phyloP scores from a whole-genome alignment of 2,888 invertebrate genomes.

The Agonum fuliginosum region DNA sequence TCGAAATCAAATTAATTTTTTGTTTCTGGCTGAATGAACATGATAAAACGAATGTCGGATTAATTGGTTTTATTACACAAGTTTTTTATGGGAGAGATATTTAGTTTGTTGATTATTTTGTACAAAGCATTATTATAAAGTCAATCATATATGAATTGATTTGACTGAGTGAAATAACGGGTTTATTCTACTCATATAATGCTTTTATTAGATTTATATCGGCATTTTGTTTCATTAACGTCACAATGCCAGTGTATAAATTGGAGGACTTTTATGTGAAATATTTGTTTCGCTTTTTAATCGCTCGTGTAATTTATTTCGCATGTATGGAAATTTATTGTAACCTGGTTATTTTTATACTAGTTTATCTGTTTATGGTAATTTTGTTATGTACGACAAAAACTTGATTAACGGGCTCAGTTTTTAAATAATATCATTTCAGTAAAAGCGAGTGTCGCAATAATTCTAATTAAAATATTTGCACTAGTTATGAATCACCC shows the following conservation, averaged over 20 bases:
- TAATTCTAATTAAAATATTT: not conserved
- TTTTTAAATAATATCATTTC: conserved; percentile 22
- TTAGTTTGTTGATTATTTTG: conserved; percentile 39
- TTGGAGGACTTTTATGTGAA: conserved; percentile 42
- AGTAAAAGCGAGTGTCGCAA: too few species aligned
- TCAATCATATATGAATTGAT: conserved; percentile 48
- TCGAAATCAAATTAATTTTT: conserved; percentile 48
- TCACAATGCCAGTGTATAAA: conserved; percentile 18
- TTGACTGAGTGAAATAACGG: not conserved
- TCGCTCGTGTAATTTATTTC: conserved; percentile 37
- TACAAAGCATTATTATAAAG: conserved; percentile 22
- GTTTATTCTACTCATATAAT: conserved; percentile 12
- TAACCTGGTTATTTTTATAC: conserved; percentile 35
- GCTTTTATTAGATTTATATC: conserved; percentile 33
- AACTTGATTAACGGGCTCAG: conserved; percentile 11
- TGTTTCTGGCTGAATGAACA: conserved; percentile 34
- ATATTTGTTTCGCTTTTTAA: conserved; percentile 36
- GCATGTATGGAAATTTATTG: conserved; percentile 33
- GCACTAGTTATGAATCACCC: not conserved
- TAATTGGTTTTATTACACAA: conserved; percentile 43
- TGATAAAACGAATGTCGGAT: conserved; percentile 28
- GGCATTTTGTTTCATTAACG: conserved; percentile 39
- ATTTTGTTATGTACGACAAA: conserved; percentile 29
- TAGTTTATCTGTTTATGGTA: conserved; percentile 34
- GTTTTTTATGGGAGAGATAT: conserved; percentile 33